phyloP scores from a whole-genome alignment of 2,888 invertebrate genomes.

The Nysson spinosus region DNA sequence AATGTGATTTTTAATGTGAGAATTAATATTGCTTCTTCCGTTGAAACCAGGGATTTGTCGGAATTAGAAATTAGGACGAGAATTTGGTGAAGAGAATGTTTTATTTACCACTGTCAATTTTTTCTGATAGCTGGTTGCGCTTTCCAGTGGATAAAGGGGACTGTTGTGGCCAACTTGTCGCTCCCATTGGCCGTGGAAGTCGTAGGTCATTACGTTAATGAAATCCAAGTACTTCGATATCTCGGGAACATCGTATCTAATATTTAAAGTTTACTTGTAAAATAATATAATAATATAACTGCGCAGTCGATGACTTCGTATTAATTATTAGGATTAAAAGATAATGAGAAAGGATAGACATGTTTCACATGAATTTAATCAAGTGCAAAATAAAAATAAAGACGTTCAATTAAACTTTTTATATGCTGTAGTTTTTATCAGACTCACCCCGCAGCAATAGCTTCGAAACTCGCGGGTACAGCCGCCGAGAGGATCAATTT shows the following conservation, averaged over 20 bases:
- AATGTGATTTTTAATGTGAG: not conserved
- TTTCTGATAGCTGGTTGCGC: slow-evolving; percentile 94
- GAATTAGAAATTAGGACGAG: not conserved
- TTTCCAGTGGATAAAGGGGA: slow-evolving; percentile 91
- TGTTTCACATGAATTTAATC: no score
- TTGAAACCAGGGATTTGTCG: no score
- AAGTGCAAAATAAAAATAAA: no score
- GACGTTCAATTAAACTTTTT: no score
- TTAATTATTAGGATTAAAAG: not conserved
- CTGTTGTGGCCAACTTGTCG: slow-evolving; percentile 95
- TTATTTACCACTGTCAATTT: slow-evolving; percentile 91
- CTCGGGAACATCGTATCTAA: slow-evolving; percentile 92
- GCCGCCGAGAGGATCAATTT: slow-evolving; percentile 89
- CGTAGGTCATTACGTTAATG: slow-evolving; percentile 97
- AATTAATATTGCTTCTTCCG: not conserved
- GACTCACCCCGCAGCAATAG: slow-evolving; percentile 89
- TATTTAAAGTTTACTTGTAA: not conserved
- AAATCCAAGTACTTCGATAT: slow-evolving; percentile 95
- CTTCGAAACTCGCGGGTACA: slow-evolving; percentile 95
- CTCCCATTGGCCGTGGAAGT: slow-evolving; percentile 97
- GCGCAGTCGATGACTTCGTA: not conserved
- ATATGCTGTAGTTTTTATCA: no score
- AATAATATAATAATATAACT: not conserved
- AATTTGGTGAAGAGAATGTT: slow-evolving; percentile 1
- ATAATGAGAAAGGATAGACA: no score